These are phyloP conservation scores for Tiliqua scincoides DNA, from an alignment of 2,113 vertebrate genomes.

Conservation along the genomic window DNA sequence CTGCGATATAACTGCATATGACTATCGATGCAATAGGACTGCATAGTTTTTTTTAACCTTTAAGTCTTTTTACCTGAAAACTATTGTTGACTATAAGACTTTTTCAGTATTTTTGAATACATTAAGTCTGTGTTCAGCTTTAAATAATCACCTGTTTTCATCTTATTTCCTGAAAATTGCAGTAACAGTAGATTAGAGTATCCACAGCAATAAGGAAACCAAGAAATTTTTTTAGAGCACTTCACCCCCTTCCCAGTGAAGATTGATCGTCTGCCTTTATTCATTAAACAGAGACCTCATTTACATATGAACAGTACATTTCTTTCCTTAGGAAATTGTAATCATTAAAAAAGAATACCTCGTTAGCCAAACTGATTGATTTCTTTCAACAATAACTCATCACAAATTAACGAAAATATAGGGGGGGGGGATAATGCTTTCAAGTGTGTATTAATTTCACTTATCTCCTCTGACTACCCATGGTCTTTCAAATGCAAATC, in stretches of 20 bases:
- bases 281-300: constrained; percentile 27
- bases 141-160: background rate
- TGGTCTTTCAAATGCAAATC: constrained; percentile 48
- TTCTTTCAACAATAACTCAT: constrained; percentile 45
- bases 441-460: constrained; percentile 20
- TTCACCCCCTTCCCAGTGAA: constrained; percentile 10
- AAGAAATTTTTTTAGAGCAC: background rate
- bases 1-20: background rate
- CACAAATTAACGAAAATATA: constrained; percentile 48
- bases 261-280: constrained; percentile 52
- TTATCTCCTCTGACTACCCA: background rate
- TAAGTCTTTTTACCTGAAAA: background rate
- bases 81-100: background rate
- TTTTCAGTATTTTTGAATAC: background rate
- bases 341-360: constrained; percentile 60
- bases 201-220: constrained; percentile 14
- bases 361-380: constrained; percentile 48
- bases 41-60: background rate
- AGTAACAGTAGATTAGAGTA: accelerated
- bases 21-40: background rate
- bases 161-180: background rate
- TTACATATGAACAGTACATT: constrained; percentile 55
- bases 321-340: constrained; percentile 45
- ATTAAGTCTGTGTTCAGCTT: background rate
- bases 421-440: constrained; percentile 59